Base-by-base conservation (phyloP, 92 coral and sea anemone genomes). In the Chrysogorgia sp. region DNA sequence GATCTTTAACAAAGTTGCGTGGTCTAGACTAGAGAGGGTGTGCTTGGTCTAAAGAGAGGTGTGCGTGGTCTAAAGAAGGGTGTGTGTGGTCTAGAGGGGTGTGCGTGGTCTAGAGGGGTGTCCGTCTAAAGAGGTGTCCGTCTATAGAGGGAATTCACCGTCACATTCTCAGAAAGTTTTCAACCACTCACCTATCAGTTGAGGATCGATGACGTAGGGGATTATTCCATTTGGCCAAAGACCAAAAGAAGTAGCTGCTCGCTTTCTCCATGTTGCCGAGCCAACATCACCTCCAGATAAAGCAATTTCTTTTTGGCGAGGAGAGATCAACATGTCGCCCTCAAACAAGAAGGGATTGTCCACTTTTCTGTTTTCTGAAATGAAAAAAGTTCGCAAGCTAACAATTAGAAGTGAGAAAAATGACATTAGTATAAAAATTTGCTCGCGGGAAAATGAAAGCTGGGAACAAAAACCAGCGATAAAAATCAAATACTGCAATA, bases 271-370 rank as follows among this genome's bases (percentile, higher is more conserved):
- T 0, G 78, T 32, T 55, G 87, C 74, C 65, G 9, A 29, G 58
- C 76, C 55, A 35, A 83, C 82, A 75, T 67, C 87, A 31, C 87
- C 76, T 7, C 82, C 87, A 32, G 58, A 58, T 49, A 64, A 25
- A 35, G 86, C 86, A 15, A 71, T 62, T 45, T 45, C 35, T 32
- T 47, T 35, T 52, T 72, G 66, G 21, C 34, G 50, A 17, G 86
- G 76, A 0, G 66, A 50, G 14, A 75, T 37, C 22, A 75, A 63
- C 77, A 83, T 83, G 63, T 83, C 86, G n/a, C 86, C 86, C 66
- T 83, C 76, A 29, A 83, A 82, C 48, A 82, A 70, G 58, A 41
- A 14, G 24, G 81, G 74, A 34, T 62, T 49, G 9, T 34, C 28
- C 48, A 82, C 67, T 25, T 77, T 77, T 49, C 61, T 31, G 29